phyloP scores from a whole-genome alignment of 2,113 vertebrate species.

The Nothobranchius furzeri region DNA sequence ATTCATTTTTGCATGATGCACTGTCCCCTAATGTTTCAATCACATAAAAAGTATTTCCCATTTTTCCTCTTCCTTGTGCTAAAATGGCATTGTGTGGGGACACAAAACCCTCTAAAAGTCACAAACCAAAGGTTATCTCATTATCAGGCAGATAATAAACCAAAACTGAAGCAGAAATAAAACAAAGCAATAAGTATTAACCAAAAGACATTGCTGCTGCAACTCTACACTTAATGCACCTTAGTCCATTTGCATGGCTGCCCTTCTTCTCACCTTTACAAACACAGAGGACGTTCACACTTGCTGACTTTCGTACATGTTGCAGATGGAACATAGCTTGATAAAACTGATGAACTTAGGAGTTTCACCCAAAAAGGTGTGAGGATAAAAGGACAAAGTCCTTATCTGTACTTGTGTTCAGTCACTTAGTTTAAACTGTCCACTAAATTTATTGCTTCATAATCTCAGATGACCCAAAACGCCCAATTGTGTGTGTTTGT shows the following conservation, averaged over 20 bases:
- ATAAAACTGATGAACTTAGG: background rate
- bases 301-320: background rate
- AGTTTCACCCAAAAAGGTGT: background rate
- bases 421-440: background rate
- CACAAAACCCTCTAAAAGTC: too few relatives aligned
- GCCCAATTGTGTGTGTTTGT: background rate
- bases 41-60: too few relatives aligned
- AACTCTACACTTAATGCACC: background rate
- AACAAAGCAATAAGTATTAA: background rate
- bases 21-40: too few relatives aligned
- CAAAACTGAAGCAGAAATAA: slow-evolving; percentile 4
- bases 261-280: background rate
- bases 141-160: too few relatives aligned
- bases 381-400: background rate
- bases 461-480: background rate
- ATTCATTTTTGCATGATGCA: too few relatives aligned
- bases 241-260: background rate
- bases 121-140: too few relatives aligned
- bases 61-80: too few relatives aligned
- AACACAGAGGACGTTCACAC: background rate
- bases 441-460: background rate
- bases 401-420: background rate
- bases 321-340: background rate
- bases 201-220: background rate
- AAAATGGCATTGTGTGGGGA: too few relatives aligned